Evolutionary conservation across 1,140 invertebrate species (phyloP).

Genomic region (Eueides isabella): DNA sequence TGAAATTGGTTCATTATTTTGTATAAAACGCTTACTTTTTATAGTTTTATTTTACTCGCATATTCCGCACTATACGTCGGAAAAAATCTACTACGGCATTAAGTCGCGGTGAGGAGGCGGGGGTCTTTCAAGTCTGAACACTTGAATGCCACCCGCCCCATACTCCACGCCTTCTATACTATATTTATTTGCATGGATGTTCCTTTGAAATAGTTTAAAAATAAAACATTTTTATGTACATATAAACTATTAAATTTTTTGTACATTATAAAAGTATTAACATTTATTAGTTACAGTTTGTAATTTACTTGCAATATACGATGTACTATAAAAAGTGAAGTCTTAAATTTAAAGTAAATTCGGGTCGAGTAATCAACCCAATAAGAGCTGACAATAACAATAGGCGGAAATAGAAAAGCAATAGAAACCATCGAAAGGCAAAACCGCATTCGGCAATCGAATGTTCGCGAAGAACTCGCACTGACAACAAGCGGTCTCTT

Average conservation of each 20-base stretch:
- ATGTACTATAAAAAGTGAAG: background rate
- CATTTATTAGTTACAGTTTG: background rate
- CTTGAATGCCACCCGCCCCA: slow-evolving; percentile 61
- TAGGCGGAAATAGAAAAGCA: slow-evolving; percentile 21
- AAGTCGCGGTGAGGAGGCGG: slow-evolving; percentile 62
- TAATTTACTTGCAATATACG: background rate
- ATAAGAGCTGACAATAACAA: slow-evolving; percentile 17
- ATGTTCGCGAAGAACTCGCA: slow-evolving; percentile 64
- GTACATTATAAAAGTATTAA: background rate
- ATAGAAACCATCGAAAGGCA: slow-evolving; percentile 42
- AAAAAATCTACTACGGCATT: slow-evolving; percentile 76
- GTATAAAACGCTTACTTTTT: slow-evolving; percentile 39
- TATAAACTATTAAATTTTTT: background rate
- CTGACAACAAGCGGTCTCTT: slow-evolving; percentile 80
- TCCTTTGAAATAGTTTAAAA: slow-evolving; percentile 49
- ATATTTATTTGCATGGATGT: slow-evolving; percentile 77
- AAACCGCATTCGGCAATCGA: slow-evolving; percentile 71
- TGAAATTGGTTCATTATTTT: slow-evolving; percentile 39
- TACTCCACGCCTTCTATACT: slow-evolving; percentile 56
- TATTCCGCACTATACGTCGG: slow-evolving; percentile 58
- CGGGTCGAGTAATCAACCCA: background rate
- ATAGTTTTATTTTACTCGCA: slow-evolving; percentile 53
- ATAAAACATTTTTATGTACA: slow-evolving; percentile 16
- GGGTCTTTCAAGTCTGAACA: slow-evolving; percentile 63
- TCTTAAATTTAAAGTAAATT: background rate